Evolutionary conservation across 2,113 vertebrate genomes (phyloP), one percentile per base, ranked within the genome.

Genomic region (Syrrhaptes paradoxus): DNA sequence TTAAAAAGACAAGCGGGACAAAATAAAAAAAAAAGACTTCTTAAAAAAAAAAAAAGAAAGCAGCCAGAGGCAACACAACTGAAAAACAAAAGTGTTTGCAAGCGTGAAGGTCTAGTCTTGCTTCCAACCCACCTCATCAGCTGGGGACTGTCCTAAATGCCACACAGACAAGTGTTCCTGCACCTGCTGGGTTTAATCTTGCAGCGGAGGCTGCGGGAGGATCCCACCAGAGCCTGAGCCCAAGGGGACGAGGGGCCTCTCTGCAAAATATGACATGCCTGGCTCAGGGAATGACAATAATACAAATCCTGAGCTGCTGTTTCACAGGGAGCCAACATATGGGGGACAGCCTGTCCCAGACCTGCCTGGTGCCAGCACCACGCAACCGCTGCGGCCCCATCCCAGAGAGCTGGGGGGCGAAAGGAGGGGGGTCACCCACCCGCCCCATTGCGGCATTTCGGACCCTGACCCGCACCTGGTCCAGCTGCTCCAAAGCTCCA

Each of bases 391-490:
- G 71, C 13, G 1, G 10, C 26, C 83, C 63, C 4, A 0, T 32
- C 91, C 89, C 55, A 11, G 12, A 74, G 0, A 58, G 79, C 79
- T 16, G 10, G 46, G 25, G 16, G 59, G 26, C 31, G 14, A 4
- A 21, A 38, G 1, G 18, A 68, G 29, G 0, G 0, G 86, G 72
- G 86, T 71, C 86, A 52, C 32, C 38, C 24, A 6, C 5, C 38
- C 10, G 0, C 25, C 29, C 36, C 4, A 0, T 21, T 21, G 6
- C 3, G 2, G 76, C 70, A 0, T 9, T 65, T 57, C 4, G 0
- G 4, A 84, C 49, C 80, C 54, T 3, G 6, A 59, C 36, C n/a
- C 8, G 3, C 46, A 38, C 36, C 65, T 31, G 31, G 36, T 6
- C 83, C 67, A 18, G 49, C 63, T 66, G 38, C 52, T 49, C 85